Evolutionary conservation across 2,797 vertebrate species (phyloP), one percentile per base, ranked within the genome.

Genomic region (Silurus lanzhouensis): DNA sequence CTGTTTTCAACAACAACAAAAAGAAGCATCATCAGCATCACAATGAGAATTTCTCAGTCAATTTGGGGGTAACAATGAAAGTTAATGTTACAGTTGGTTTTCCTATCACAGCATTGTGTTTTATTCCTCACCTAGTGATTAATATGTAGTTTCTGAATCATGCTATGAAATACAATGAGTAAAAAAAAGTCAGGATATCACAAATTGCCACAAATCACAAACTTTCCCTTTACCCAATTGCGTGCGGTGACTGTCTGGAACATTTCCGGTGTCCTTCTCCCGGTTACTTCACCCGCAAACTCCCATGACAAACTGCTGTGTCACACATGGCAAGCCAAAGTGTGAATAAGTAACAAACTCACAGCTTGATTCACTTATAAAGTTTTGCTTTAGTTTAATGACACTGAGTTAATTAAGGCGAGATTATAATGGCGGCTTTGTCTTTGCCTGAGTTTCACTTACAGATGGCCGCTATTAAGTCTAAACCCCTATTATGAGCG

Each of bases 201-300:
- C 44, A 6, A 8, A 19, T 46, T 63, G 9, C 38, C 57, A 80
- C 14, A 80, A 64, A 48, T 7, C 44, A 27, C 64, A 81, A 66
- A 66, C 20, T 25, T 10, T 79, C 4, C 12, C 58, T 66, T 60
- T 63, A 68, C 79, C 52, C 8, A 79, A 78, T 75, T 91, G 79
- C 78, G 74, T 92, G 92, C 89, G 89, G 92, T 85, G 90, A 88
- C 88, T 87, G 93, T 93, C 92, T 94, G 91, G 91, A 87, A 85
- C 86, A 92, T 91, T 94, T 94, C 93, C 92, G 93, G 87, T 90
- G 84, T 83, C 55, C 44, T 57, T 86, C 27, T 61, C 85, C 57
- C 64, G 55, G 64, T 63, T 12, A n/a, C 70, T 76, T 25, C 3
- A 20, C 57, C 66, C 68, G 46, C 20, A 60, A 68, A 79, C 80